Base-by-base conservation (phyloP, 2,113 vertebrate species). In the Rafetus swinhoei region DNA sequence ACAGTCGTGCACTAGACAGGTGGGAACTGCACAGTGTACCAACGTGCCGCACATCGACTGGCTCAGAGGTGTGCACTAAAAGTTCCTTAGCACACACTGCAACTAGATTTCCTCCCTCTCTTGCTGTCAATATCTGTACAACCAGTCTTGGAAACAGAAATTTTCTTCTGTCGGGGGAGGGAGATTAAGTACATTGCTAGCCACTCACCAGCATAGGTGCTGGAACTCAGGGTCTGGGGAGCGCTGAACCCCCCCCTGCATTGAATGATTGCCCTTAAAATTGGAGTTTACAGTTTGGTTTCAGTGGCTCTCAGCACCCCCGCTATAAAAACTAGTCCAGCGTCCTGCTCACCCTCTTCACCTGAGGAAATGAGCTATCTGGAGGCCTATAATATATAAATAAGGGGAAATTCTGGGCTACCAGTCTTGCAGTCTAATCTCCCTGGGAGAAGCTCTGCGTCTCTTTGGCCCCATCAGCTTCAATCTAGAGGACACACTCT, bases 401-500 rank as follows among this genome's bases (percentile, higher is more conserved):
- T 83, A 10, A 90, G n/a, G n/a, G n/a, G n/a, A n/a, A n/a, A n/a
- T n/a, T n/a, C 4, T 39, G 24, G 72, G 72, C 35, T 39, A 9
- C 72, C 5, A 15, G 24, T 24, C 72, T 21, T 45, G 21, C 72
- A 24, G 2, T 0, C 3, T 22, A 50, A 11, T 4, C 62, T 87
- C 53, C 88, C 56, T 76, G 74, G 22, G 84, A 18, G 10, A 86
- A 74, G 27, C 21, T 82, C 1, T 0, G 29, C 87, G 35, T 29
- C 32, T 54, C 62, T n/a, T 39, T 14, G 27, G 22, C 22, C 24
- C 15, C 59, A 53, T 24, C 22, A 54, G 24, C 60, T 79, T 69
- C 62, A 2, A 0, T 21, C 24, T 22, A 22, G 4, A 82, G 1
- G 9, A 16, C 2, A 4, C 18, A 3, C 25, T 21, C 19, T 2